Base-by-base conservation (phyloP, 2,888 invertebrate species). In the Antheraea assamensis region DNA sequence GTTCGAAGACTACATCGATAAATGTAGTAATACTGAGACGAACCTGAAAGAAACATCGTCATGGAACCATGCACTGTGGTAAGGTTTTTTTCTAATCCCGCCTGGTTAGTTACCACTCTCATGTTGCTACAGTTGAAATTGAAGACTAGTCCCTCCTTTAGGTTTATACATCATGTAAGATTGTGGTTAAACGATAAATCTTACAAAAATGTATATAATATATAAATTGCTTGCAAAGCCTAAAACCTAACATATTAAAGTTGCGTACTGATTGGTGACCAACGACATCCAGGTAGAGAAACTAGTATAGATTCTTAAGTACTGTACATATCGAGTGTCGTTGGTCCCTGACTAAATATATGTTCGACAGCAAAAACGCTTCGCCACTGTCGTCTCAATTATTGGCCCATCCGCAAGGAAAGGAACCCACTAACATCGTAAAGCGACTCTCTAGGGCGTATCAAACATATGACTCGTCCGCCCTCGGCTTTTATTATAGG, bases 301-400 rank as follows among this genome's bases (percentile, higher is more conserved):
- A 7, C 55, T 5, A 7, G 24, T 58, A 10, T 58, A 10, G 24
- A n/a, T n/a, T 24, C 24, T 58, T 58, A 58, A 24, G 24, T 3
- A 24, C 2, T 7, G n/a, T 61, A 27, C 17, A 13, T 27, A 27
- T 61, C 15, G 58, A 58, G 17, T 61, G 27, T 61, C 61, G 27
- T 61, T 27, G 61, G 2, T 27, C 61, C 61, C 61, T 61, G 61
- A 61, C 27, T 27, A 27, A 27, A 61, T 35, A 42, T 74, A 42
- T 87, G 85, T 84, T 85, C 81, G 84, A 80, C 92, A 92, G 91
- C 88, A 90, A 90, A 87, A 87, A 89, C 80, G 90, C 81, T 75
- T 94, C 95, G 78, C 95, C 95, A 85, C 86, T 92, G 83, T 90
- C 92, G 76, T 90, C 91, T 78, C 91, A 93, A 83, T 90, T 87